phyloP scores from a whole-genome alignment of 2,888 invertebrate species.

The Pandemis cinnamomeana region DNA sequence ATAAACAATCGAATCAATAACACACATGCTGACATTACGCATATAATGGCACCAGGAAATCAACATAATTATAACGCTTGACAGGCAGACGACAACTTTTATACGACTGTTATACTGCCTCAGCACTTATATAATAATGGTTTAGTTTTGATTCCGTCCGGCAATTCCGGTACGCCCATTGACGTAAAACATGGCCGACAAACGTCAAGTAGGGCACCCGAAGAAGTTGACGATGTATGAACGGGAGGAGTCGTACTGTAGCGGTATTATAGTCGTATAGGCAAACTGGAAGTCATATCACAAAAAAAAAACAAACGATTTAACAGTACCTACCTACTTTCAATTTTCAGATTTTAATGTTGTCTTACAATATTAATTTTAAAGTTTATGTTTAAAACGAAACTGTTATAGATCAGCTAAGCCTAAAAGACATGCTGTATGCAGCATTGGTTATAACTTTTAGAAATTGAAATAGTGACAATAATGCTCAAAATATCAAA shows the following conservation, averaged over 20 bases:
- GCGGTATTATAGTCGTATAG: neutral
- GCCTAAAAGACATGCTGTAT: too few relatives aligned
- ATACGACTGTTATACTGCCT: slow-evolving; percentile 13
- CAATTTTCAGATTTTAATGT: too few relatives aligned
- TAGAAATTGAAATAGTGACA: too few relatives aligned
- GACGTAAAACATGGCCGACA: slow-evolving; percentile 24
- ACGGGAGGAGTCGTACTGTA: neutral
- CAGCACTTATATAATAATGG: slow-evolving; percentile 13
- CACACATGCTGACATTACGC: slow-evolving; percentile 44
- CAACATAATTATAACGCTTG: slow-evolving; percentile 38
- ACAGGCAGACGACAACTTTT: slow-evolving; percentile 45
- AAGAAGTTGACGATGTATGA: slow-evolving; percentile 23
- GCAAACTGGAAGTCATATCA: too few relatives aligned
- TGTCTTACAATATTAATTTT: too few relatives aligned
- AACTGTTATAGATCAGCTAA: too few relatives aligned
- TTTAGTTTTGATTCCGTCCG: slow-evolving; percentile 20
- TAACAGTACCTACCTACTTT: too few relatives aligned
- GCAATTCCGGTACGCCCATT: slow-evolving; percentile 26
- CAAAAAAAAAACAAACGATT: too few relatives aligned
- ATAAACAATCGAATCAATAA: slow-evolving; percentile 45
- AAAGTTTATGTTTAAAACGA: too few relatives aligned
- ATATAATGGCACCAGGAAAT: slow-evolving; percentile 49
- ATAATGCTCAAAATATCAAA: too few relatives aligned
- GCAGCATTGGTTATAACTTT: too few relatives aligned
- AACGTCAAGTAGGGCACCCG: slow-evolving; percentile 27